Conservation (phyloP, 1,140 invertebrate species). For the Procambarus virginalis region DNA sequence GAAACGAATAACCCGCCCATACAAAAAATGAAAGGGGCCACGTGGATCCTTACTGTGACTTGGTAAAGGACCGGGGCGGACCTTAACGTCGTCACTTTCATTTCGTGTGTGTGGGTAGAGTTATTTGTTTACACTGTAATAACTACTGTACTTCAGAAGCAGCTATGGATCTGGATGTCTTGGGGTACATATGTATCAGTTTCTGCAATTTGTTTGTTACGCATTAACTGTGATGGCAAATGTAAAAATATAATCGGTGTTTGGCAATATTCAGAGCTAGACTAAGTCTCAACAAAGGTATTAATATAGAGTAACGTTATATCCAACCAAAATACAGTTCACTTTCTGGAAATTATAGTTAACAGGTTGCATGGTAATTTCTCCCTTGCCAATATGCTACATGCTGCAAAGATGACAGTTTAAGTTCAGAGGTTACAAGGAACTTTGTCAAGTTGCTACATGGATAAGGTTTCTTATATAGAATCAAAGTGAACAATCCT, state of each 20-base stretch:
- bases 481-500: background rate
- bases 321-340: background rate
- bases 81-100: no score
- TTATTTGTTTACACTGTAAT: no score
- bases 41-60: no score
- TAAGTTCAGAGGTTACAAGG: no score
- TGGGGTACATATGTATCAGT: background rate
- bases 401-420: background rate
- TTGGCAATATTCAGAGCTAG: background rate
- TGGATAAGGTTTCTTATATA: no score
- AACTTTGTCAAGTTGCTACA: no score
- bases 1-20: no score
- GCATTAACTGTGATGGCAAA: background rate
- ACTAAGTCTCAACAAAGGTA: background rate
- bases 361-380: no score
- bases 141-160: no score
- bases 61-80: no score
- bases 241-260: background rate
- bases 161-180: background rate
- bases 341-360: background rate
- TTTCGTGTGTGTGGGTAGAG: no score
- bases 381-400: background rate
- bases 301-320: background rate
- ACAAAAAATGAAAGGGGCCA: no score
- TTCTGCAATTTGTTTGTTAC: background rate